These are phyloP conservation scores for Lethenteron camtschaticum DNA, from an alignment of 2,113 vertebrate species.

Conservation along the genomic window DNA sequence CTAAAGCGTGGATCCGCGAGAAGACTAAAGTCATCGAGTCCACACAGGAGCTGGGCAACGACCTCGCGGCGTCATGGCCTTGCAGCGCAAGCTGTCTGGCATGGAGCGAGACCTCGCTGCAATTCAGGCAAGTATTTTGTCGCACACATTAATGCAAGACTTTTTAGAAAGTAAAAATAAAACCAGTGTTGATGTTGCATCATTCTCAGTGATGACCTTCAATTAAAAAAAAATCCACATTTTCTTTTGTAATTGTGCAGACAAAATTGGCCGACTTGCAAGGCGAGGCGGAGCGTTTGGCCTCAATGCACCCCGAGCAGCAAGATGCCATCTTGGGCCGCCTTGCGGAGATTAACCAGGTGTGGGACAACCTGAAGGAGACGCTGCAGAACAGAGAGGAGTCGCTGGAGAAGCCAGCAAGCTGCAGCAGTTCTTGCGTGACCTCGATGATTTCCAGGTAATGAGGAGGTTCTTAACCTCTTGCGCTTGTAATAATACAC, in stretches of 20 bases:
- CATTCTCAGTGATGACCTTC: no score
- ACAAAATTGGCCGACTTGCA: constrained; percentile 61
- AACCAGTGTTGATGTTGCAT: no score
- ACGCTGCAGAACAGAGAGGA: constrained; percentile 77
- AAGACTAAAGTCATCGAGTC: constrained; percentile 99
- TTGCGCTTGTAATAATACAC: no score
- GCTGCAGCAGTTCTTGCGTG: constrained; percentile 86
- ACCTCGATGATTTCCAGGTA: constrained; percentile 70
- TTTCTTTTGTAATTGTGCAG: background rate
- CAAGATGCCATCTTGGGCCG: constrained; percentile 62
- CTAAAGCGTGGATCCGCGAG: constrained; percentile 97
- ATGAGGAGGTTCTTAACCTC: background rate
- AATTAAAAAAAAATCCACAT: no score
- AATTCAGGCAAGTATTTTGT: constrained; percentile 38
- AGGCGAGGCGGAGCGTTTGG: constrained; percentile 65
- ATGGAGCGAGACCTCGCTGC: constrained; percentile 90
- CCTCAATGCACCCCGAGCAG: constrained; percentile 69
- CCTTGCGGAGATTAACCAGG: constrained; percentile 55
- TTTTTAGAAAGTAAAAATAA: no score
- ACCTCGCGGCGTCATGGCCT: constrained; percentile 91
- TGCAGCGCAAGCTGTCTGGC: constrained; percentile 88
- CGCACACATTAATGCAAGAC: background rate
- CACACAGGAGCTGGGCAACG: constrained; percentile 87
- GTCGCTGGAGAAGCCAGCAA: constrained; percentile 88
- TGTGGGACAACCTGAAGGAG: constrained; percentile 94